Evolutionary conservation across 2,113 vertebrate species (phyloP).

Genomic region (Vidua chalybeata): DNA sequence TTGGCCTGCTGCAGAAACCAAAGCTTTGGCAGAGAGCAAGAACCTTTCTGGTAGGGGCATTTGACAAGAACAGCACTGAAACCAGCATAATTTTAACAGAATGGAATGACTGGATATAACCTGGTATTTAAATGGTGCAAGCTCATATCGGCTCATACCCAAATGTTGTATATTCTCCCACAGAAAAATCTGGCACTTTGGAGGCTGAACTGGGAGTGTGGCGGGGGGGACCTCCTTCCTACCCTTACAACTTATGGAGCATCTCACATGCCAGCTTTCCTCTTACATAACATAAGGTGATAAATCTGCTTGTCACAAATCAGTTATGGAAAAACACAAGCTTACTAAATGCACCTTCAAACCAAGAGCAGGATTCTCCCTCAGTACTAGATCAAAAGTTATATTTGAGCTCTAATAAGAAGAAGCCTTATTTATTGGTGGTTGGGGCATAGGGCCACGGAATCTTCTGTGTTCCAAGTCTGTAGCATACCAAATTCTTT

Average conservation of each 20-base stretch:
- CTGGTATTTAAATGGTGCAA: background rate
- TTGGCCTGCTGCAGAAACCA: background rate
- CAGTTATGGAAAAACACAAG: conserved; percentile 6
- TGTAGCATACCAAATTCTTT: background rate
- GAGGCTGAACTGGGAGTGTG: background rate
- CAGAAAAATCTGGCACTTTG: background rate
- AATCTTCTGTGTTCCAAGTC: background rate
- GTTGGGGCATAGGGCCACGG: background rate
- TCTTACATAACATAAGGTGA: background rate
- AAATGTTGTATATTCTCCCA: background rate
- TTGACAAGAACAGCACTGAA: background rate
- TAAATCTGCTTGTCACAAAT: conserved; percentile 7
- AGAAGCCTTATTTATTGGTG: background rate
- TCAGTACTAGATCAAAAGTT: conserved; percentile 20
- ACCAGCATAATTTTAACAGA: background rate
- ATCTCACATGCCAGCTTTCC: background rate
- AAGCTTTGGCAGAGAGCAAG: background rate
- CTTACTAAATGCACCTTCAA: conserved; percentile 11
- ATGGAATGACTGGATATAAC: background rate
- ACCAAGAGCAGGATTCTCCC: background rate
- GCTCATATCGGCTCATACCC: accelerated
- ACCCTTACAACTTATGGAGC: background rate
- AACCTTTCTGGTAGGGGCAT: background rate
- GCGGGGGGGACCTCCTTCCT: background rate
- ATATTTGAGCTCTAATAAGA: background rate